A percentile compares a stretch with the other conserved stretches of the same genome.
These are phyloP conservation scores for Platyscapa corneri DNA, from an alignment of 1,140 invertebrate species.

Conservation along the genomic window DNA sequence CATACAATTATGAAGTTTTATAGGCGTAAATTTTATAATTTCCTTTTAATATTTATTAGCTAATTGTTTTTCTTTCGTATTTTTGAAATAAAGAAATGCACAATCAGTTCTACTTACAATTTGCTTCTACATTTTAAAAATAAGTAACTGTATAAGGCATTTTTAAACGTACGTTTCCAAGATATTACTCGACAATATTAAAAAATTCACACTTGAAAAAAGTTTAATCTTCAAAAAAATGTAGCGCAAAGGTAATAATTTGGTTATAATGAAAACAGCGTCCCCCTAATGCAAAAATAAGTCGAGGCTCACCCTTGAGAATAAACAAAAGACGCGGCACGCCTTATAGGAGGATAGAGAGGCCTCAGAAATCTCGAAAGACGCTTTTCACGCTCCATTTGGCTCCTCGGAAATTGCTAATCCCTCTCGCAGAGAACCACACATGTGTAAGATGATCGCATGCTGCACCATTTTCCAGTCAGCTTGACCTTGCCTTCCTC, in stretches of 20 bases:
- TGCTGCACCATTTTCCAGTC: conserved; percentile 14
- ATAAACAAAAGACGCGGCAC: not conserved
- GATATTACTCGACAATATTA: too few species aligned
- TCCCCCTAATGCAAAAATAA: not conserved
- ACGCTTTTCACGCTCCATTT: conserved; percentile 49
- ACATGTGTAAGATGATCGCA: conserved; percentile 33
- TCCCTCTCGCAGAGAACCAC: not conserved
- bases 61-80: too few species aligned
- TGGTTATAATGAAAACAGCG: not conserved
- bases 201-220: too few species aligned
- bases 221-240: not conserved
- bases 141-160: too few species aligned
- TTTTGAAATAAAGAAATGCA: too few species aligned
- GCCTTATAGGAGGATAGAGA: not conserved
- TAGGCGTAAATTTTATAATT: too few species aligned
- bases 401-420: conserved; percentile 33
- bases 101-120: too few species aligned
- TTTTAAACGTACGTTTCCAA: too few species aligned
- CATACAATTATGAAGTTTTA: too few species aligned
- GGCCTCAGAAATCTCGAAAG: conserved; percentile 17
- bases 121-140: too few species aligned
- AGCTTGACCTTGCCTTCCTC: conserved; percentile 39
- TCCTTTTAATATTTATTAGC: too few species aligned
- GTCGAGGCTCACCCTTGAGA: not conserved
- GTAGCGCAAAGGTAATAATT: not conserved